phyloP scores from a whole-genome alignment of 1,140 invertebrate genomes.

The Pachyrhynchus sulphureomaculatus region DNA sequence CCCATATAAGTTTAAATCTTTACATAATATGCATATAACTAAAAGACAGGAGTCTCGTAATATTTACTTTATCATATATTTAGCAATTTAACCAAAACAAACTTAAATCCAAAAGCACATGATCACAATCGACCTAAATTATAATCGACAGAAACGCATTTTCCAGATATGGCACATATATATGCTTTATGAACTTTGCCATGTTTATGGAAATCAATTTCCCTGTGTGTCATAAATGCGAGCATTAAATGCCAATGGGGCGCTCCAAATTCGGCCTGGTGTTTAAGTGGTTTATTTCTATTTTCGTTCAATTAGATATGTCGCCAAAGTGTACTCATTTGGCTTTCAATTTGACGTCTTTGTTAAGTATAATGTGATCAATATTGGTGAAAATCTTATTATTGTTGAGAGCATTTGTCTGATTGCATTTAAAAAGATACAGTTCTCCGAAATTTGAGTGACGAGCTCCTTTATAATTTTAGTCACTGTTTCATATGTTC shows the following conservation, averaged over 20 bases:
- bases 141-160: neutral
- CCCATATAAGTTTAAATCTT: too few species aligned
- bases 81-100: slow-evolving; percentile 3
- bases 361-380: slow-evolving; percentile 1
- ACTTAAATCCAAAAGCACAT: slow-evolving; percentile 15
- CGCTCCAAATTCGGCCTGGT: slow-evolving; percentile 4
- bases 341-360: neutral
- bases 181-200: slow-evolving; percentile 22
- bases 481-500: too few species aligned
- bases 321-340: neutral
- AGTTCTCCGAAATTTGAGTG: too few species aligned
- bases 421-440: too few species aligned
- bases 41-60: neutral
- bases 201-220: slow-evolving; percentile 31
- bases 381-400: neutral
- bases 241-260: slow-evolving; percentile 8
- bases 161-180: slow-evolving; percentile 23
- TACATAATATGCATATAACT: too few species aligned
- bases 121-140: slow-evolving; percentile 1
- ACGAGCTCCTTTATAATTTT: too few species aligned
- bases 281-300: slow-evolving; percentile 22
- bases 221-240: slow-evolving; percentile 17
- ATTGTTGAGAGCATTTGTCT: too few species aligned
- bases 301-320: slow-evolving; percentile 17
- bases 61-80: neutral